Conservation (phyloP, 2,113 vertebrate genomes). For the Australoheros scitulus region DNA sequence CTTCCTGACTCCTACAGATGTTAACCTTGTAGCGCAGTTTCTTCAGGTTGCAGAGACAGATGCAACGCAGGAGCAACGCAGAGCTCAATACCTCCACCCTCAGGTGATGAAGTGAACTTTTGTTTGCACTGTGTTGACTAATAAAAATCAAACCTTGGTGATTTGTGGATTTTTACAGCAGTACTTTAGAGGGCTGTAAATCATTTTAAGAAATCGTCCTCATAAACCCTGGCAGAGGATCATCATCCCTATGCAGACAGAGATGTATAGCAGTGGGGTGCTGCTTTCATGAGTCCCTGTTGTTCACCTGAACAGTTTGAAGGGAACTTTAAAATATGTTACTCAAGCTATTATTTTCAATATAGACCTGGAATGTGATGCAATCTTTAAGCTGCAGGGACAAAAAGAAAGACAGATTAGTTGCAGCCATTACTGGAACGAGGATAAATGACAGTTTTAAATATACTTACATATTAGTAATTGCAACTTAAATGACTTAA, state of each 20-base stretch:
- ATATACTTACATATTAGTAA: not conserved
- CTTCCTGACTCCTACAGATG: conserved; percentile 66
- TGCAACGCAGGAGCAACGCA: not conserved
- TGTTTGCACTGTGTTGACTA: conserved; percentile 22
- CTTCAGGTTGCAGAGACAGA: conserved; percentile 60
- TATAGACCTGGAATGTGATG: not conserved
- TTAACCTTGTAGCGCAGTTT: conserved; percentile 75
- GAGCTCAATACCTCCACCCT: conserved; percentile 73
- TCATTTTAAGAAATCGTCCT: conserved; percentile 55
- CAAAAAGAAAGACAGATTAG: not conserved
- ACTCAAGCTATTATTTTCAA: conserved; percentile 26
- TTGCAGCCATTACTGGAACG: no score
- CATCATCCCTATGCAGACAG: conserved; percentile 51
- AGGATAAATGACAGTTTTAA: not conserved
- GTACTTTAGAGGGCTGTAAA: conserved; percentile 58
- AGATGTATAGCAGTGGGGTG: conserved; percentile 42
- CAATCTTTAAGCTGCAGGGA: not conserved
- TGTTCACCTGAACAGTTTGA: conserved; percentile 41
- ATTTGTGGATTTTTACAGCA: conserved; percentile 68
- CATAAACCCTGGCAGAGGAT: conserved; percentile 53
- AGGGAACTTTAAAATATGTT: conserved; percentile 30
- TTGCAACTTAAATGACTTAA: not conserved
- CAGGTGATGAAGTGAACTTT: conserved; percentile 45
- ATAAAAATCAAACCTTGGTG: conserved; percentile 68
- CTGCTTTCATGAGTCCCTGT: conserved; percentile 29